Evolutionary conservation across 1,140 invertebrate genomes (phyloP).

Genomic region (Cyphomyrmex costatus): DNA sequence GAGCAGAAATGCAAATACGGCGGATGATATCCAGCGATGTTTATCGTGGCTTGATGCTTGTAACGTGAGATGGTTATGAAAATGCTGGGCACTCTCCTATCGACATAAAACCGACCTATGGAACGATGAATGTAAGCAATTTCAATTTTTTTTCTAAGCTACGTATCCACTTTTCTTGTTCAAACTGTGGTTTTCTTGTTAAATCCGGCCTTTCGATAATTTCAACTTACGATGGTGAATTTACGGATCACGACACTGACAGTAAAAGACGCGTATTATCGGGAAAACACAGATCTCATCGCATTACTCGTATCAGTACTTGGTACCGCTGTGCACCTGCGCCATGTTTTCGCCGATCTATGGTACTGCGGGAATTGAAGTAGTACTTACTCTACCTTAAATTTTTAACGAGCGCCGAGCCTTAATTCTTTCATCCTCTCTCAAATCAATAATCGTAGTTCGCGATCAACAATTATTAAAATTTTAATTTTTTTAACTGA

Average conservation of each 20-base stretch:
- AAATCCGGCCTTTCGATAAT: conserved; percentile 7
- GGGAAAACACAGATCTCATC: not conserved
- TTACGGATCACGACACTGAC: not conserved
- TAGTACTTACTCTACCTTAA: conserved; percentile 29
- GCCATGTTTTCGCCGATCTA: conserved; percentile 22
- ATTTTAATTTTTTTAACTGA: not conserved
- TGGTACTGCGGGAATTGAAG: conserved; percentile 8
- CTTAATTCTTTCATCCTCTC: not conserved
- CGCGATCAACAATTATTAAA: not conserved
- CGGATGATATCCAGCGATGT: conserved; percentile 20
- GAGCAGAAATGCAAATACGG: conserved; percentile 55
- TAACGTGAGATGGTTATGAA: conserved; percentile 15
- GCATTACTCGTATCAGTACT: conserved; percentile 23
- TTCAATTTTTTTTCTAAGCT: not conserved
- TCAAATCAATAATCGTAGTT: conserved; percentile 22
- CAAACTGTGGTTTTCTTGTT: conserved; percentile 1
- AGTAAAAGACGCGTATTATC: conserved; percentile 24
- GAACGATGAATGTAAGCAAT: not conserved
- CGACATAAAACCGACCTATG: not conserved
- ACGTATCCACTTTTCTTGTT: not conserved
- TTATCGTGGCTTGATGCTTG: conserved; percentile 27
- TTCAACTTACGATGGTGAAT: conserved; percentile 16
- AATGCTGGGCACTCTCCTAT: not conserved
- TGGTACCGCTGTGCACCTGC: not conserved
- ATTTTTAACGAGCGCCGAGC: conserved; percentile 48